Evolutionary conservation across 2,797 vertebrate species (phyloP), one percentile per base, ranked within the genome.

Genomic region (Sebastes steindachneri): DNA sequence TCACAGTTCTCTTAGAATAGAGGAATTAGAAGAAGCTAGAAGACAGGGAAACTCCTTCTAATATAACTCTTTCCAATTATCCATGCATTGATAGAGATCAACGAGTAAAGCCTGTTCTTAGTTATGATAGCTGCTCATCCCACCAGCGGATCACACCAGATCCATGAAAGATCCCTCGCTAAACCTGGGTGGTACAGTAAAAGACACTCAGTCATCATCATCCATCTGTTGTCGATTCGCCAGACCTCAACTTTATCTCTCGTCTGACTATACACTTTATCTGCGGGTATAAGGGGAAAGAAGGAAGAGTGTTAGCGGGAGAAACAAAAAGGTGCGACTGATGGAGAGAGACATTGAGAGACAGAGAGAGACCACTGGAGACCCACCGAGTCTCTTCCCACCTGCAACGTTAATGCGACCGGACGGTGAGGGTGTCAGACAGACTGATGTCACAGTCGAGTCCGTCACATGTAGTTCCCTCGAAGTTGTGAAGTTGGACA

Each of bases 341-440:
- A 62, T 62, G 53, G 26, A 37, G 45, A 62, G 23, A 45, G 75
- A 67, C 66, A 57, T 68, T 64, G 73, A 83, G 80, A 74, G 80
- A 77, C 48, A 37, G 73, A 60, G 17, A 53, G 53, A 75, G 73
- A 73, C 79, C 68, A 29, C 62, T 48, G 68, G 68, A 75, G 77
- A 65, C 69, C 54, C n/a, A 28, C 3, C 15, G 2, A 57, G 75
- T 74, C 55, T 59, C 48, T 80, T 60, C 59, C 71, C 77, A 82
- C 79, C 82, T 67, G 51, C 26, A 31, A 19, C 54, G 67, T 63
- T 91, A 80, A 88, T 85, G 73, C 4, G 28, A 77, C 29, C 48
- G 54, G 80, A 76, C 60, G 3, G 68, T 28, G 69, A 55, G 64
- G 55, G 87, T 86, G 89, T 81, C 73, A 81, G 80, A 88, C 72